Percentiles rank a stretch among this genome's conserved stretches.
phyloP scores from a whole-genome alignment of 2,888 invertebrate species.

The Lymantria dispar region DNA sequence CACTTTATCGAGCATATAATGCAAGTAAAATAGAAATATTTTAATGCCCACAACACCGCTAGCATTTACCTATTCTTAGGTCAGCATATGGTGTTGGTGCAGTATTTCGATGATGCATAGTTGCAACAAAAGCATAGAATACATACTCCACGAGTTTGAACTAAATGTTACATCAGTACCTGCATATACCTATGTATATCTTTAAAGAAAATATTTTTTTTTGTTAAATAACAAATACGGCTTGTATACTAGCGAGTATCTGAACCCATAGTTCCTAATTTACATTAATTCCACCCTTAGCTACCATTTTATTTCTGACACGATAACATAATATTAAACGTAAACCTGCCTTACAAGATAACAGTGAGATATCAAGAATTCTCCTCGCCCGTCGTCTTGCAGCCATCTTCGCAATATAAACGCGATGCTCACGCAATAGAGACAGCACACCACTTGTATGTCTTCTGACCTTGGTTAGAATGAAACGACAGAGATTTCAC shows the following conservation, averaged over 20 bases:
- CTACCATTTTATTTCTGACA: slow-evolving; percentile 51
- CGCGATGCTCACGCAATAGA: slow-evolving; percentile 67
- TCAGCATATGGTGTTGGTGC: too few relatives aligned
- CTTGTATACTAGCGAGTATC: neutral
- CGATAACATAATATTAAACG: slow-evolving; percentile 73
- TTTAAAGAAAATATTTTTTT: too few relatives aligned
- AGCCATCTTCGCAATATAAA: slow-evolving; percentile 73
- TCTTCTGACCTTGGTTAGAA: slow-evolving; percentile 67
- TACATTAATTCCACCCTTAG: slow-evolving; percentile 44
- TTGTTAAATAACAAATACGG: too few relatives aligned
- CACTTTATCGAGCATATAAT: too few relatives aligned
- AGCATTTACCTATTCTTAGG: too few relatives aligned
- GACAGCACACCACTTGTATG: slow-evolving; percentile 56
- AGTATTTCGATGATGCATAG: too few relatives aligned
- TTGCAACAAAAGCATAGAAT: too few relatives aligned
- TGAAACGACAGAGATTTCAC: slow-evolving; percentile 67
- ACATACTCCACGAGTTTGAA: too few relatives aligned
- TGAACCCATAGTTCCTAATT: slow-evolving; percentile 44
- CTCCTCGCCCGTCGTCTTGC: slow-evolving; percentile 73
- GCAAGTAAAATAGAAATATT: too few relatives aligned
- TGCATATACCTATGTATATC: too few relatives aligned
- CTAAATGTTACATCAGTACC: too few relatives aligned
- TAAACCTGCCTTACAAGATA: slow-evolving; percentile 74
- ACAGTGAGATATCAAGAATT: slow-evolving; percentile 78
- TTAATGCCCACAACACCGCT: too few relatives aligned